These are phyloP conservation scores for Anableps anableps DNA, from an alignment of 2,797 vertebrate genomes.

Conservation along the genomic window DNA sequence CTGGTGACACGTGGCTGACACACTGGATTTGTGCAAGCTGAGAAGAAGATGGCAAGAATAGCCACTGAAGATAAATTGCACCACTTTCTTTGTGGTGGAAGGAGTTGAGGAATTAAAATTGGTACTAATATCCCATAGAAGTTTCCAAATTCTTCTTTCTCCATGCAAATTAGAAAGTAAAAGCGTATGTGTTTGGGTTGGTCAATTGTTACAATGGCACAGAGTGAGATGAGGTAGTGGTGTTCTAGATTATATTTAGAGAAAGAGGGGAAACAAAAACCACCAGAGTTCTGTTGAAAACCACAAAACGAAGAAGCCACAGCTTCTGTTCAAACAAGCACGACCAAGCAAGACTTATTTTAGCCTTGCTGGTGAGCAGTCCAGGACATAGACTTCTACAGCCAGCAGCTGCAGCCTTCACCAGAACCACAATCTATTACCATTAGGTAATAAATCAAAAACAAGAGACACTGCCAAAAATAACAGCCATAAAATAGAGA, in stretches of 20 bases:
- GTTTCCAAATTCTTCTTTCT: conserved; percentile 32
- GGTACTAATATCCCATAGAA: conserved; percentile 43
- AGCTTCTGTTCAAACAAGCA: conserved; percentile 78
- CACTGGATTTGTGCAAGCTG: conserved; percentile 32
- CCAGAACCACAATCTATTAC: conserved; percentile 76
- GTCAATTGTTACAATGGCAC: conserved; percentile 51
- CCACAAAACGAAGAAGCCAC: conserved; percentile 76
- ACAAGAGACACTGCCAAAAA: conserved; percentile 65
- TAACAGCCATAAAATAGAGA: conserved; percentile 67
- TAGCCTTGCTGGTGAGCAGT: conserved; percentile 69
- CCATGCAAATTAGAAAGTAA: conserved; percentile 49
- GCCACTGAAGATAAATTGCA: conserved; percentile 57
- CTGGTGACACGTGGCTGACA: conserved; percentile 53
- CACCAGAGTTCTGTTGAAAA: conserved; percentile 64
- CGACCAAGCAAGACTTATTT: conserved; percentile 80
- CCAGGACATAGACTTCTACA: conserved; percentile 65
- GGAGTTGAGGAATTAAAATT: conserved; percentile 49
- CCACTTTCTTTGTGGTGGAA: conserved; percentile 48
- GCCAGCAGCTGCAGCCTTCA: conserved; percentile 64
- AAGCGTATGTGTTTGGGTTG: conserved; percentile 52
- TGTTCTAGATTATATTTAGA: conserved; percentile 76
- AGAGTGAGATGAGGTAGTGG: conserved; percentile 72
- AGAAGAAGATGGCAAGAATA: conserved; percentile 37
- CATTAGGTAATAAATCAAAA: conserved; percentile 77
- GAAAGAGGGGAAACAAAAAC: not conserved